phyloP scores from a whole-genome alignment of 2,113 vertebrate species.

The Connochaetes taurinus region DNA sequence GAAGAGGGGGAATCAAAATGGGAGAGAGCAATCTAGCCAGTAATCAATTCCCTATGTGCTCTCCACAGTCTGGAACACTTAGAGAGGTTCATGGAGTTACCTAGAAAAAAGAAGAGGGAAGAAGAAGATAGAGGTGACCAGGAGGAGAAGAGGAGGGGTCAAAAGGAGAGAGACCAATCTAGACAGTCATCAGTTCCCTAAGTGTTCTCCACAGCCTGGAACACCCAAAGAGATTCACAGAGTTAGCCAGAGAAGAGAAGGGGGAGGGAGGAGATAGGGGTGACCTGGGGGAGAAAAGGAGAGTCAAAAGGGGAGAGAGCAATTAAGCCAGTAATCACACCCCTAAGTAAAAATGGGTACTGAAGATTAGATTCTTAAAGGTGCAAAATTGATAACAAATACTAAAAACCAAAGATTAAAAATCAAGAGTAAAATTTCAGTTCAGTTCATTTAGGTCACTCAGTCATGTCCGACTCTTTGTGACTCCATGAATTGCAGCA shows the following conservation, averaged over 20 bases:
- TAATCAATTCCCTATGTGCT: too few species aligned
- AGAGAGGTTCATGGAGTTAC: too few species aligned
- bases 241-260: not conserved
- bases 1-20: not conserved
- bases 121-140: too few species aligned
- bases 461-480: fast-evolving
- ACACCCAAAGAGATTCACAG: not conserved
- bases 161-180: not conserved
- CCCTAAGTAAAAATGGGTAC: not conserved
- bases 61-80: too few species aligned
- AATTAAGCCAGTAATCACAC: not conserved
- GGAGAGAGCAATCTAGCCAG: too few species aligned
- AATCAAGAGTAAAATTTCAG: not conserved
- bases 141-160: too few species aligned
- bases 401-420: not conserved
- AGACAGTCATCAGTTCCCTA: not conserved
- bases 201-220: not conserved
- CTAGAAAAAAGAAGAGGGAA: too few species aligned
- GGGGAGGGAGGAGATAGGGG: not conserved
- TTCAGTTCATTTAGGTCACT: not conserved
- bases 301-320: not conserved
- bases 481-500: fast-evolving
- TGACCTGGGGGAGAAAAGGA: not conserved
- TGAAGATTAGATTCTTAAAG: not conserved
- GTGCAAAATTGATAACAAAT: not conserved